Percentiles rank a stretch among this genome's conserved stretches.
Evolutionary conservation across 2,113 vertebrate species (phyloP).

Genomic region (Tupaia tana): DNA sequence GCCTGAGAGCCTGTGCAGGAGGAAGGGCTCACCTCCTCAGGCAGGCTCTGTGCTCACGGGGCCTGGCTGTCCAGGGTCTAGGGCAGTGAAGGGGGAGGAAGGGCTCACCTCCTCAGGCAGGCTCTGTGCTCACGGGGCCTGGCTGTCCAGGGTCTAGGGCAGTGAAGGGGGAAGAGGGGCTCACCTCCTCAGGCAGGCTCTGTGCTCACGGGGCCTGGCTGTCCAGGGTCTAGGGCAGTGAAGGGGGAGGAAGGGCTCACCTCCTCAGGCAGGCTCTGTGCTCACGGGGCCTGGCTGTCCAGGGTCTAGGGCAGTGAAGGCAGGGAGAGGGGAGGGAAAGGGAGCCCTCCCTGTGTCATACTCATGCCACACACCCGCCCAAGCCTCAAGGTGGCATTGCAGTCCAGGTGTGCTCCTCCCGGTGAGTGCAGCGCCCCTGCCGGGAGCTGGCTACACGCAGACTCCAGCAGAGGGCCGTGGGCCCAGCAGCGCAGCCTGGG

Average conservation of each 20-base stretch:
- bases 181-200: no score
- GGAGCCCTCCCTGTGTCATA: no score
- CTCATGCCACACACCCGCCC: conserved; percentile 51
- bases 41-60: background rate
- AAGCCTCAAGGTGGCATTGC: conserved; percentile 51
- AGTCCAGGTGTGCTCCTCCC: conserved; percentile 37
- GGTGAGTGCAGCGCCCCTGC: conserved; percentile 44
- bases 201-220: background rate
- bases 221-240: background rate
- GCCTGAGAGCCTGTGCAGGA: background rate
- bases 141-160: background rate
- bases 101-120: no score
- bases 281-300: background rate
- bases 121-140: background rate
- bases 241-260: fast-evolving
- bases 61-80: background rate
- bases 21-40: no score
- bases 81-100: no score
- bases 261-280: no score
- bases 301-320: no score
- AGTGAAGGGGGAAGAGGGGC: no score
- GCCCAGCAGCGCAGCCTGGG: background rate
- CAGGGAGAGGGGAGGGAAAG: no score
- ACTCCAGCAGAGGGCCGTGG: background rate
- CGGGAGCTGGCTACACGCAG: background rate